Evolutionary conservation across 2,797 vertebrate genomes (phyloP).

Genomic region (Amniataba percoides): DNA sequence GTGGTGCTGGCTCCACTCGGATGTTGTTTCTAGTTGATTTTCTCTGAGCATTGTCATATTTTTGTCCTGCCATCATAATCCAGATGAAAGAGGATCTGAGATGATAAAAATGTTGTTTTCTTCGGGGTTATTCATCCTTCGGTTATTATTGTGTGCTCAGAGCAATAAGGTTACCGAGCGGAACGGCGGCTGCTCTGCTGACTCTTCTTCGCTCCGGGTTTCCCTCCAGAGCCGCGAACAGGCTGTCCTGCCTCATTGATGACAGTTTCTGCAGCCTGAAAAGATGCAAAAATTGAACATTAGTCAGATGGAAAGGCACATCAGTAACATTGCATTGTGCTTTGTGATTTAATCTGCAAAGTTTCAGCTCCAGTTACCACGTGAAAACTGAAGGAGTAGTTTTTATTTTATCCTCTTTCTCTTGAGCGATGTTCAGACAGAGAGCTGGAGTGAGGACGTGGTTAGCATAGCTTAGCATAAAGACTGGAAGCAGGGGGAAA

Average conservation of each 20-base stretch:
- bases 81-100: constrained; percentile 6
- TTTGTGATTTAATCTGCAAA: background rate
- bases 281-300: background rate
- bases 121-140: constrained; percentile 25
- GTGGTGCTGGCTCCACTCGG: background rate
- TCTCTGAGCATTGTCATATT: background rate
- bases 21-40: constrained; percentile 2
- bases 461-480: background rate
- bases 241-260: background rate
- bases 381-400: background rate
- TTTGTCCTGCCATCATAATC: constrained; percentile 6
- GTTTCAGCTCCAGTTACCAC: background rate
- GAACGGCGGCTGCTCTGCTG: background rate
- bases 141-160: constrained; percentile 35
- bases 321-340: background rate
- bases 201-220: background rate
- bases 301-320: background rate
- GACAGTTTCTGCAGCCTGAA: constrained; percentile 1
- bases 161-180: constrained; percentile 20
- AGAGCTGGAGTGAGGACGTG: background rate
- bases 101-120: constrained; percentile 23
- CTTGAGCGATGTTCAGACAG: background rate
- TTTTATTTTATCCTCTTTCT: background rate
- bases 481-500: background rate
- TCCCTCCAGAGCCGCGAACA: background rate